Evolutionary conservation across 2,797 vertebrate genomes (phyloP).

Genomic region (Fundulus diaphanus): DNA sequence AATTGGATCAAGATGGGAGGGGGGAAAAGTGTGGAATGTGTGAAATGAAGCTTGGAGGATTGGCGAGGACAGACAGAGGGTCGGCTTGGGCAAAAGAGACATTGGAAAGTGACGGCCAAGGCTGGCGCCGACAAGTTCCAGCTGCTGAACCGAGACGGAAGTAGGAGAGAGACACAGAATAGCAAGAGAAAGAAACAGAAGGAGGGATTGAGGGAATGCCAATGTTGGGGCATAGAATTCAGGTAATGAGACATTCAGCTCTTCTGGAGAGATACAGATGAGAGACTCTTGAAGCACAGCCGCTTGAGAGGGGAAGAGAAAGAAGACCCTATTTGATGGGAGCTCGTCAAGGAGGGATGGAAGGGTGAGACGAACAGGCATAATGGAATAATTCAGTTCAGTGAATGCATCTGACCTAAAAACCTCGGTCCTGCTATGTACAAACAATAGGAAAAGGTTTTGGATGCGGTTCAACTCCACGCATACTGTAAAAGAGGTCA

Average conservation of each 20-base stretch:
- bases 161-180: conserved; percentile 9
- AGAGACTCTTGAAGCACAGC: conserved; percentile 57
- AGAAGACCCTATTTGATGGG: conserved; percentile 25
- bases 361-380: not conserved
- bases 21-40: conserved; percentile 9
- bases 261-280: conserved; percentile 57
- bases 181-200: conserved; percentile 11
- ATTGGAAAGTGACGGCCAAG: conserved; percentile 24
- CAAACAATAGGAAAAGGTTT: no score
- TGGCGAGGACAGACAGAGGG: conserved; percentile 31
- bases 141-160: conserved; percentile 60
- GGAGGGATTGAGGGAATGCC: conserved; percentile 57
- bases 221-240: conserved; percentile 67
- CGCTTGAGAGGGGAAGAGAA: conserved; percentile 21
- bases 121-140: conserved; percentile 49
- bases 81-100: conserved; percentile 36
- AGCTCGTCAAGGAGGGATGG: conserved; percentile 17
- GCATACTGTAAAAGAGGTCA: no score
- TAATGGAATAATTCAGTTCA: not conserved
- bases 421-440: no score
- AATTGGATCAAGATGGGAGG: conserved; percentile 22
- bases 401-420: not conserved
- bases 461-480: no score
- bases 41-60: conserved; percentile 26
- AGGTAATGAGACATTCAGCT: conserved; percentile 75